Evolutionary conservation across 2,797 vertebrate species (phyloP), one percentile per base, ranked within the genome.

Genomic region (Lepus townsendii): DNA sequence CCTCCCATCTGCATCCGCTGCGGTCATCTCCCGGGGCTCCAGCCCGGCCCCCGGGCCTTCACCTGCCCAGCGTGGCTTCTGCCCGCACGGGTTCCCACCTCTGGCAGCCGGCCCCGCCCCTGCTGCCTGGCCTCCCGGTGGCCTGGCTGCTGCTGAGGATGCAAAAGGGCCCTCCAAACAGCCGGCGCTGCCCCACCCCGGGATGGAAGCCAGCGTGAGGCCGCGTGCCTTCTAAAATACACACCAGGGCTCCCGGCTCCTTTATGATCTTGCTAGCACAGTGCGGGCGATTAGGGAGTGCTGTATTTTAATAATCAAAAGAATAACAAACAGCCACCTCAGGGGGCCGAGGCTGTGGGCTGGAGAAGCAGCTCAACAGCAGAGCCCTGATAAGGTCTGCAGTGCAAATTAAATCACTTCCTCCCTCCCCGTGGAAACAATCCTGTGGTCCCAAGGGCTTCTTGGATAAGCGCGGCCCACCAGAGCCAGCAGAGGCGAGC

Each of bases 271-370:
- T 89, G 86, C 42, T 32, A 92, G 90, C 65, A 77, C n/a, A 32
- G 77, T n/a, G n/a, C 8, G 0, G 52, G n/a, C 22, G 69, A 82
- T 84, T 79, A 76, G 68, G 72, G 73, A 86, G 63, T n/a, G 71
- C 90, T 62, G 0, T 19, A 66, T 83, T 93, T 93, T 83, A 62
- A 69, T 79, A 83, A 71, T 38, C 94, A 52, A 76, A 95, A 96
- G 60, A 92, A 93, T 91, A 92, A 97, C 32, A 96, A 93, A 84
- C 75, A 87, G 35, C 57, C 52, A 42, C 42, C 50, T 73, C 80
- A 27, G 30, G 3, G 20, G 52, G 73, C 73, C 54, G 19, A 50
- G 50, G 78, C 78, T 90, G 68, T 54, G 57, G 66, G 73, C 50
- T 75, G 32, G 86, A 42, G 57, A 54, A 66, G 69, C 63, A 47